Evolutionary conservation across 2,113 vertebrate species (phyloP), one percentile per base, ranked within the genome.

Genomic region (Solea senegalensis): DNA sequence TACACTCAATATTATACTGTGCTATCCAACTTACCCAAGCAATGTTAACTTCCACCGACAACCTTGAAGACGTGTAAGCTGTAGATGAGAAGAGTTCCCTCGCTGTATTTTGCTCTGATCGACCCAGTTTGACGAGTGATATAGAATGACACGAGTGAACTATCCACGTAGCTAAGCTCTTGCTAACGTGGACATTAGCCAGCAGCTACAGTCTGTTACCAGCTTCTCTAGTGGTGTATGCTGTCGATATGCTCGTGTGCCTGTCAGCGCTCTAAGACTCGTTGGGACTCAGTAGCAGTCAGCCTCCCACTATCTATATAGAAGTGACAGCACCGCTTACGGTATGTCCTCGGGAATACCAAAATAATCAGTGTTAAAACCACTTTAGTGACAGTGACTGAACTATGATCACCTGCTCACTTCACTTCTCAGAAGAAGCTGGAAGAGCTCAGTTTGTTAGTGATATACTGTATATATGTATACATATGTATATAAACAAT

Each of bases 361-460:
- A 86, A 89, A 91, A 85, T 90, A 91, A 86, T 91, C 84, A 81
- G 90, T 90, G 89, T 88, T 78, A 85, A 67, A 86, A 75, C 34
- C 34, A 34, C 3, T 34, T 34, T 6, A 34, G 3, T 34, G 34
- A 34, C 34, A 34, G 28, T 34, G 28, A 5, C 28, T 34, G 34
- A 34, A 34, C 34, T 34, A 34, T 34, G 34, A 34, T 34, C 34
- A 34, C 34, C 34, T 34, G 34, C 34, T 34, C 3, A 34, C 34
- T 34, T 34, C 1, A 4, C 34, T 34, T 34, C 34, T 34, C 34
- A 34, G 34, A 34, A 34, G 5, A 3, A 34, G 34, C 1, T 34
- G 34, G 5, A 34, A 34, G 1, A 34, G 1, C 5, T 34, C 34
- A 34, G 1, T 34, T 34, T 34, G 34, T 34, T 34, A 3, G 1